Base-by-base conservation (phyloP, 1,140 invertebrate genomes). In the Drepana arcuata region DNA sequence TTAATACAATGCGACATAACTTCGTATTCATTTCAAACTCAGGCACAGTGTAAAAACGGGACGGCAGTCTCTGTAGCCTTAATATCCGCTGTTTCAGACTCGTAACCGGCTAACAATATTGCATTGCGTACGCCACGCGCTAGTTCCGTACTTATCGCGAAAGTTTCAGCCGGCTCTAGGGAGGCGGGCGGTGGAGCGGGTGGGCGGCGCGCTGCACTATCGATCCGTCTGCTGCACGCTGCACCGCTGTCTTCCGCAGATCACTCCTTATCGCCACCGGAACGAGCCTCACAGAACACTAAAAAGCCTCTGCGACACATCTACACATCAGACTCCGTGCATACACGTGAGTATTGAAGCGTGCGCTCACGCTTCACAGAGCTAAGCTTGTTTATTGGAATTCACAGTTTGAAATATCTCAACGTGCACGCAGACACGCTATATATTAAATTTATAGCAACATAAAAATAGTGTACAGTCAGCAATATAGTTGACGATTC, bases 101-200 rank as follows among this genome's bases (percentile, higher is more conserved):
- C 72, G 70, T 69, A 80, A 77, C 75, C 63, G 60, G 72, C 77
- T 79, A 81, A 81, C 77, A 79, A 81, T 81, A 79, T 81, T 79
- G 77, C 73, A 64, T 75, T 80, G 77, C 77, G 77, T 81, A 75
- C 70, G 53, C 49, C 61, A 75, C 77, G 72, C 77, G 77, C 64
- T 81, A 81, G 73, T 81, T 77, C 64, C 54, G 66, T 77, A 81
- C 73, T 81, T 79, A 79, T 81, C 73, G 72, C 72, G 63, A 79
- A 81, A 81, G 53, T 81, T 81, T 78, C 77, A 77, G 73, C 69
- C 68, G 66, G 14, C 58, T 61, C 54, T 49, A 28, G 18, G 16
- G 18, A 44, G 41, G 43, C 48, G 37, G 41, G 26, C 21, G 48
- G 41, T 23, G 42, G 44, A 34, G 41, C 40, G 38, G 27, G 23